A percentile compares a stretch with the other conserved stretches of the same genome.
phyloP scores from a whole-genome alignment of 2,113 vertebrate genomes.

The Coracopsis vasa region DNA sequence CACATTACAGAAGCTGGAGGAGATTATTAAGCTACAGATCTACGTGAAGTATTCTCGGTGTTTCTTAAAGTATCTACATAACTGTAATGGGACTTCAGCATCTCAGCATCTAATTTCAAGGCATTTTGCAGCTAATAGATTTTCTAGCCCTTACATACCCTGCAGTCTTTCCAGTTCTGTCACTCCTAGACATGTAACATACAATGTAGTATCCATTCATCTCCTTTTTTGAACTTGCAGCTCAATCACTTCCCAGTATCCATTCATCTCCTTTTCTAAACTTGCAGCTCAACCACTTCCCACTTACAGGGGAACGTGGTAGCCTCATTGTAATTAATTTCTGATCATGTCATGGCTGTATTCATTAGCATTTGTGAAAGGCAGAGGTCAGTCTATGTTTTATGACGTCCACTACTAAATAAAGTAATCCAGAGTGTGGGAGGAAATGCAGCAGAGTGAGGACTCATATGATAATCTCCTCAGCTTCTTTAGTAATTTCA shows the following conservation, averaged over 20 bases:
- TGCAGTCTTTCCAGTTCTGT: neutral
- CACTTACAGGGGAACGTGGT: neutral
- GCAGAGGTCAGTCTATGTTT: neutral
- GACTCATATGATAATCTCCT: neutral
- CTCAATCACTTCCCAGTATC: neutral
- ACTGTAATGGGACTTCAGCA: neutral
- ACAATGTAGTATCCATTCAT: rapidly evolving
- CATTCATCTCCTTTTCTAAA: neutral
- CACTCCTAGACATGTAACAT: too few species aligned
- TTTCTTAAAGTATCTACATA: neutral
- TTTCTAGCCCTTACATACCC: rapidly evolving
- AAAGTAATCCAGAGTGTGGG: neutral
- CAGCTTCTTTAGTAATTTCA: neutral
- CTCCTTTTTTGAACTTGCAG: neutral
- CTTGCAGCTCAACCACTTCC: neutral
- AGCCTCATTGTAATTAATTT: neutral
- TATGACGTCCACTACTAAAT: rapidly evolving
- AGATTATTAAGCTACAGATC: neutral
- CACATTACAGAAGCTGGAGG: neutral
- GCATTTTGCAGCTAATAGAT: neutral
- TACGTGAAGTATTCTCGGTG: neutral
- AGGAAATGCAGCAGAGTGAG: neutral
- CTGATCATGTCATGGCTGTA: neutral
- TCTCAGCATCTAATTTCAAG: neutral
- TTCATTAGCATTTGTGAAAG: neutral